Base-by-base conservation (phyloP, 2,888 invertebrate species). In the Siphonodentalium dalli region DNA sequence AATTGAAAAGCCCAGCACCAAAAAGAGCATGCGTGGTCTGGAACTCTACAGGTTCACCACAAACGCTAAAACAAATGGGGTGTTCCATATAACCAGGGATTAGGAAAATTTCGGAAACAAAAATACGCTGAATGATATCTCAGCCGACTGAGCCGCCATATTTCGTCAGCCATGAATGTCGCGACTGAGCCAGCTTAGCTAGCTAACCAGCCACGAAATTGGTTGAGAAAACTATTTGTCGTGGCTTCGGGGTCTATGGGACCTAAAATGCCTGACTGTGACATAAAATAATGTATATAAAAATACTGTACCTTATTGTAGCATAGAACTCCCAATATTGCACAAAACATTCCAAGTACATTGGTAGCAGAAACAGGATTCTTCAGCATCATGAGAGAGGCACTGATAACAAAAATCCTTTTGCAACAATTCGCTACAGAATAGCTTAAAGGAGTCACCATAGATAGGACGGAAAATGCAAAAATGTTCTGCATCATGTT, bases 391-490 rank as follows among this genome's bases (percentile, higher is more conserved):
- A 95, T 82, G 65, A 97, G 85, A 40, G 96, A 95, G 28, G 91
- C 89, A 11, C 87, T 89, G 77, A 97, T 96, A 50, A 97, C 92
- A 68, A 80, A 77, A 66, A 94, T 92, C 69, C 96, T 86, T 84
- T 97, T 97, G 47, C 94, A 93, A 24, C 93, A 92, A 82, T 92
- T 96, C 46, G 94, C 94, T 51, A 97, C 95, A 0, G 95, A 94
- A 83, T 97, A 97, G 0, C 93, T 92, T 28, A 97, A 85, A 34
- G 97, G 94, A n/a, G 94, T 89, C 33, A 97, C 92, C 68, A 84
- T 69, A 47, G 92, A 91, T 66, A 98, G 86, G 48, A 97, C 90
- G 68, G 92, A 92, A 84, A 97, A 97, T 0, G 97, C 97, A 46
- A 94, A 88, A 71, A 95, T 89, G 78, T 96, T 98, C 83, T 97